These are phyloP conservation scores for Epinephelus cyanopodus DNA, from an alignment of 2,113 vertebrate species.

Conservation along the genomic window DNA sequence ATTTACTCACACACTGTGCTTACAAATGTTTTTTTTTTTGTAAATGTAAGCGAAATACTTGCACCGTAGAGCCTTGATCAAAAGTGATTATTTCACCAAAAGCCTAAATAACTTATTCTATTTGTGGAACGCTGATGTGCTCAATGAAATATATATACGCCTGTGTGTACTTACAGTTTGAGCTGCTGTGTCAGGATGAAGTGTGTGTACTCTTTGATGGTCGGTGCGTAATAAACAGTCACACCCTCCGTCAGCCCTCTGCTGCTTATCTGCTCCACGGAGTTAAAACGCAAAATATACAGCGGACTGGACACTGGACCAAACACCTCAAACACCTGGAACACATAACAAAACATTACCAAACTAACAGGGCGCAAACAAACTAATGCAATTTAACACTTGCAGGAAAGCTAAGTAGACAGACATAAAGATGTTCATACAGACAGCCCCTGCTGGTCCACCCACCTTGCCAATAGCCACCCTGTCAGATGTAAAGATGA, in stretches of 20 bases:
- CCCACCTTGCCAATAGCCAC: conserved; percentile 90
- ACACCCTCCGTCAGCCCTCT: conserved; percentile 87
- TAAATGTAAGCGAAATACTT: no score
- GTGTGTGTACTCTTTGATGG: conserved; percentile 90
- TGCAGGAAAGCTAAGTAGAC: background rate
- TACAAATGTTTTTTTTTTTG: no score
- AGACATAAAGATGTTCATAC: no score
- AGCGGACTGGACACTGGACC: conserved; percentile 94
- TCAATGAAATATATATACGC: background rate
- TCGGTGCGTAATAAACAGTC: conserved; percentile 90
- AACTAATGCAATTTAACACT: background rate
- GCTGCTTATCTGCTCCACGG: conserved; percentile 85
- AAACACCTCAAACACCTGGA: conserved; percentile 95
- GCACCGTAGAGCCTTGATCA: no score
- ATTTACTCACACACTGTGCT: no score
- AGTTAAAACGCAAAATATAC: conserved; percentile 93
- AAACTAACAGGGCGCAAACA: background rate
- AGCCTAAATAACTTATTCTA: background rate
- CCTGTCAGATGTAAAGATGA: conserved; percentile 90
- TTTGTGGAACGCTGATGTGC: background rate
- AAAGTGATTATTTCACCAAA: background rate
- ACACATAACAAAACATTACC: conserved; percentile 2
- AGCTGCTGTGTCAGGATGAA: conserved; percentile 93
- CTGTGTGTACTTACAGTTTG: conserved; percentile 70
- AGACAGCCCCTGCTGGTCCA: background rate